Evolutionary conservation across 2,888 invertebrate genomes (phyloP), one percentile per base, ranked within the genome.

Genomic region (Drosophila greeni): DNA sequence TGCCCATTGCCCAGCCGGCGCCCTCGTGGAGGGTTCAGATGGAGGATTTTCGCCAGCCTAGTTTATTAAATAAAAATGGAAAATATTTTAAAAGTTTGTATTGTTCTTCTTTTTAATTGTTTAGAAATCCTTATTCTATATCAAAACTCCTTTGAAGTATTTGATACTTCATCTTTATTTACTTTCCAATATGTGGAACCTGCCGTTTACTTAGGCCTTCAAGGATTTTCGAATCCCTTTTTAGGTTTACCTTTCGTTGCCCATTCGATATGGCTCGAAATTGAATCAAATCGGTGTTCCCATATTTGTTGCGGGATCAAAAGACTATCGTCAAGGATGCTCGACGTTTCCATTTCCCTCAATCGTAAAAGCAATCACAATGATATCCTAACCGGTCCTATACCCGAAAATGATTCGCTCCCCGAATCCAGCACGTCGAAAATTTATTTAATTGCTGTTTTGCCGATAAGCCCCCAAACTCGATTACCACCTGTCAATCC

Each of bases 401-500:
- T 40, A n/a, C 34, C 37, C 59, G n/a, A 51, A 26, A 40, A 36
- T 18, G 64, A 64, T 58, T 39, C 58, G 24, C 26, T n/a, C 24
- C 26, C 39, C 29, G 64, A 43, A 36, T 65, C 66, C 36, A 43
- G 52, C 53, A 62, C 62, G 66, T 62, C 66, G 62, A 42, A 66
- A 54, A 62, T 66, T 62, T 62, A 62, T 62, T 62, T 66, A 62
- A 62, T 62, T 62, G 61, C 65, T 62, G 66, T 52, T 62, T 40
- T 49, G n/a, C 52, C 66, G 61, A 62, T 66, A 62, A 66, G 62
- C 66, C 53, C 66, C 66, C n/a, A 65, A 62, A 62, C 62, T 62
- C 66, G 62, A 62, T 62, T 62, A 62, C 62, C 62, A 62, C 62
- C 62, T 62, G 62, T 62, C 62, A 62, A 36, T 52, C 62, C 53